Percentiles rank a stretch among this genome's conserved stretches.
phyloP scores from a whole-genome alignment of 2,113 vertebrate genomes.

The Lucifuga dentata region DNA sequence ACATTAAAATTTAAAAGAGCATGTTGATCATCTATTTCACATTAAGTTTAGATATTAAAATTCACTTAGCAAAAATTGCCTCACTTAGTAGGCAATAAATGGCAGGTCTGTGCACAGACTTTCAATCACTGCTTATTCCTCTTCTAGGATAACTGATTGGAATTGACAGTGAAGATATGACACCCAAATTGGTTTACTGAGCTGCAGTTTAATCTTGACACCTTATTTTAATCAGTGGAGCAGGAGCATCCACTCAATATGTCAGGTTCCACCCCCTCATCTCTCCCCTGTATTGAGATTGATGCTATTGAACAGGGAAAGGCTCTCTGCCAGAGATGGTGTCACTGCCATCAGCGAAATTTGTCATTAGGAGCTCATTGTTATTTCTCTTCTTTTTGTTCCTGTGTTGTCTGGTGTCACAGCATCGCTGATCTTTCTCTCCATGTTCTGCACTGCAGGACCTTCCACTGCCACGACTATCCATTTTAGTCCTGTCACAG shows the following conservation, averaged over 20 bases:
- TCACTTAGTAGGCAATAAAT: background rate
- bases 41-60: background rate
- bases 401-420: conserved; percentile 11
- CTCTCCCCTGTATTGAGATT: conserved; percentile 20
- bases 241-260: conserved; percentile 46
- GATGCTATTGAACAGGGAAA: conserved; percentile 25
- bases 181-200: conserved; percentile 72
- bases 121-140: conserved; percentile 17
- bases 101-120: conserved; percentile 3
- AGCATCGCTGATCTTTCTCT: conserved; percentile 20
- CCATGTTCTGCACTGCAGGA: conserved; percentile 11
- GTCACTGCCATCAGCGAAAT: conserved; percentile 27
- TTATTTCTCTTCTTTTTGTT: conserved; percentile 13
- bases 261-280: background rate
- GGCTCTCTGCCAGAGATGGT: conserved; percentile 15
- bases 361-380: conserved; percentile 40
- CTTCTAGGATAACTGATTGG: conserved; percentile 22
- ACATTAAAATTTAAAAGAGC: no score
- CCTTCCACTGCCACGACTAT: conserved; percentile 17
- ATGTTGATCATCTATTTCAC: background rate
- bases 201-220: conserved; percentile 63
- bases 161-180: conserved; percentile 36
- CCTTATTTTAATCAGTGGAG: conserved; percentile 71
- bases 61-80: background rate
- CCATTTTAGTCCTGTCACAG: conserved; percentile 18